Conservation (phyloP, 2,888 invertebrate genomes). For the Xylophagus ater region DNA sequence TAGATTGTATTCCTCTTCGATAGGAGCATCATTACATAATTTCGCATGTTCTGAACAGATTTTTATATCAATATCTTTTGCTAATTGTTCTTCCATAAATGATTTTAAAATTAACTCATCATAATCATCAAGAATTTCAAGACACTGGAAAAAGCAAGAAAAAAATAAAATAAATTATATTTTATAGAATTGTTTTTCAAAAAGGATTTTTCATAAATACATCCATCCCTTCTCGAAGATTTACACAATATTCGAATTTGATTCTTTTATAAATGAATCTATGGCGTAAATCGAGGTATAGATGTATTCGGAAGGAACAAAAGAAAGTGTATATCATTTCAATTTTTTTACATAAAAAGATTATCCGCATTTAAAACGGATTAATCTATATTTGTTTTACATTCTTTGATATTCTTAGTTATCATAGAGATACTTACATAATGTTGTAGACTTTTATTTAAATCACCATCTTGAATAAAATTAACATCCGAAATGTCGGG, state of each 20-base stretch:
- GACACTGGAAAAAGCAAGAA: constrained; percentile 24
- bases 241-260: too few relatives aligned
- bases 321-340: too few relatives aligned
- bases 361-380: too few relatives aligned
- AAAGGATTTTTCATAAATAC: too few relatives aligned
- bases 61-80: constrained; percentile 40
- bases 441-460: constrained; percentile 75
- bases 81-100: constrained; percentile 30
- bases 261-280: background rate
- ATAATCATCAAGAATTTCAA: constrained; percentile 35
- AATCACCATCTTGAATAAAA: constrained; percentile 71
- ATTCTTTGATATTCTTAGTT: too few relatives aligned
- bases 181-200: background rate
- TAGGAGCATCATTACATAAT: constrained; percentile 39
- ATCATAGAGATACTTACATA: constrained; percentile 54
- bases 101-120: constrained; percentile 32
- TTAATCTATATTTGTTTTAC: too few relatives aligned
- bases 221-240: too few relatives aligned
- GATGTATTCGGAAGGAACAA: too few relatives aligned
- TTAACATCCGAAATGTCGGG: constrained; percentile 62
- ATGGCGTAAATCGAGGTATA: background rate
- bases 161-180: background rate
- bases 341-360: too few relatives aligned
- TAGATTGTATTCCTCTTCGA: constrained; percentile 35
- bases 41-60: constrained; percentile 44